Evolutionary conservation across 2,113 vertebrate genomes (phyloP).

Genomic region (Pomatostomus ruficeps): DNA sequence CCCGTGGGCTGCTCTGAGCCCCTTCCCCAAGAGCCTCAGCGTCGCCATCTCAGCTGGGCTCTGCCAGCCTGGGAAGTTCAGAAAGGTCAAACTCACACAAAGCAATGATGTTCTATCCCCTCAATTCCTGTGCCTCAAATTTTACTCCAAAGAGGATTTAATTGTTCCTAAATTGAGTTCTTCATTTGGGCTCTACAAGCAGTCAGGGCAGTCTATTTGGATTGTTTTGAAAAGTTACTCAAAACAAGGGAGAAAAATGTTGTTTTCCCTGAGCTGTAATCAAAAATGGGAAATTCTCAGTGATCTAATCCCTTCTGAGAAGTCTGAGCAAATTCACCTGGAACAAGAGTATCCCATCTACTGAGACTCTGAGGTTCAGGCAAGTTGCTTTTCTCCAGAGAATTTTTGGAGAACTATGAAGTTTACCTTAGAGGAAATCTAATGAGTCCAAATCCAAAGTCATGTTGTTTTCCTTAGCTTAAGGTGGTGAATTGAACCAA

Average conservation of each 20-base stretch:
- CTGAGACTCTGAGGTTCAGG: not conserved
- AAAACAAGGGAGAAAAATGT: not conserved
- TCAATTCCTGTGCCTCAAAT: not conserved
- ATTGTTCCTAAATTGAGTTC: not conserved
- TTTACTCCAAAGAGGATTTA: not conserved
- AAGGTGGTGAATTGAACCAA: not conserved
- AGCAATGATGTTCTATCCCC: not conserved
- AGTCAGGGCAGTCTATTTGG: not conserved
- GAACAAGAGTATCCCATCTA: not conserved
- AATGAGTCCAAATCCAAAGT: not conserved
- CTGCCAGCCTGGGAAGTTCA: constrained; percentile 29
- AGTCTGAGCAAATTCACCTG: not conserved
- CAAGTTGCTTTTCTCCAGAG: not conserved
- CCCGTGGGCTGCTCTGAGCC: not conserved
- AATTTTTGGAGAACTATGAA: not conserved
- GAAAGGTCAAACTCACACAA: not conserved
- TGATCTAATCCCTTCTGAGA: not conserved
- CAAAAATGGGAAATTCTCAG: not conserved
- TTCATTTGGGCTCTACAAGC: not conserved
- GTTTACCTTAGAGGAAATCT: not conserved
- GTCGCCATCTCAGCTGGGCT: not conserved
- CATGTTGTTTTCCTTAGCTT: not conserved
- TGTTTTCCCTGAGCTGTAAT: not conserved
- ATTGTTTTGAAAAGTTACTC: not conserved
- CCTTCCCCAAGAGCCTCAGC: not conserved